A percentile compares a stretch with the other conserved stretches of the same genome.
Evolutionary conservation across 2,113 vertebrate genomes (phyloP).

Genomic region (Telmatochromis bifrenatus): DNA sequence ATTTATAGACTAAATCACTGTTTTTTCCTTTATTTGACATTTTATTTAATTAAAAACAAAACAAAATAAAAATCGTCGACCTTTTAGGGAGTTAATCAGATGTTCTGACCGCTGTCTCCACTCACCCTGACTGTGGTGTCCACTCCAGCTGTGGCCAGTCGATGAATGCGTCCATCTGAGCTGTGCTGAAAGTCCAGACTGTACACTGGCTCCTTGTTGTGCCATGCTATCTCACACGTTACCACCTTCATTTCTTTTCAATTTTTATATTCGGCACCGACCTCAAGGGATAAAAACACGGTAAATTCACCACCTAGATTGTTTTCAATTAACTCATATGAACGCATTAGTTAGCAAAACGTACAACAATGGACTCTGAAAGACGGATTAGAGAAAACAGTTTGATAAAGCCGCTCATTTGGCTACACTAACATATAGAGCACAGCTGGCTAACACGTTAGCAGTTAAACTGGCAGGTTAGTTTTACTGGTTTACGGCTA

Average conservation of each 20-base stretch:
- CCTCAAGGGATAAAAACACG: background rate
- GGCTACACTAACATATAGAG: background rate
- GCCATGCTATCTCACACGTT: conserved; percentile 96
- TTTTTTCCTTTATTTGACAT: background rate
- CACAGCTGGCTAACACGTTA: conserved; percentile 2
- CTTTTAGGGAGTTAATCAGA: background rate
- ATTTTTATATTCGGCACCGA: background rate
- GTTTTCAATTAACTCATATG: background rate
- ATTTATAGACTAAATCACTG: background rate
- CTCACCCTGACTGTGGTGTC: conserved; percentile 88
- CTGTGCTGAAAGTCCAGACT: conserved; percentile 92
- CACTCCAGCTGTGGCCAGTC: conserved; percentile 90
- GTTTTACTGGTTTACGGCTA: background rate
- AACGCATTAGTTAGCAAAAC: background rate
- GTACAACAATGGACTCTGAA: background rate
- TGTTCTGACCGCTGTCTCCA: background rate
- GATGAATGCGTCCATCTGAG: conserved; percentile 72
- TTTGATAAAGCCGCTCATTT: background rate
- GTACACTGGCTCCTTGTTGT: conserved; percentile 96
- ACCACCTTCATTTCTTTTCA: conserved; percentile 86
- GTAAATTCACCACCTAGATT: fast-evolving
- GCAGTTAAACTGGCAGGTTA: background rate
- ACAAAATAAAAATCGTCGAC: background rate
- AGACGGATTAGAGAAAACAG: background rate
- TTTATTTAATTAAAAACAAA: background rate